These are phyloP conservation scores for Dissostichus mawsoni DNA, from an alignment of 2,113 vertebrate genomes.

Conservation along the genomic window DNA sequence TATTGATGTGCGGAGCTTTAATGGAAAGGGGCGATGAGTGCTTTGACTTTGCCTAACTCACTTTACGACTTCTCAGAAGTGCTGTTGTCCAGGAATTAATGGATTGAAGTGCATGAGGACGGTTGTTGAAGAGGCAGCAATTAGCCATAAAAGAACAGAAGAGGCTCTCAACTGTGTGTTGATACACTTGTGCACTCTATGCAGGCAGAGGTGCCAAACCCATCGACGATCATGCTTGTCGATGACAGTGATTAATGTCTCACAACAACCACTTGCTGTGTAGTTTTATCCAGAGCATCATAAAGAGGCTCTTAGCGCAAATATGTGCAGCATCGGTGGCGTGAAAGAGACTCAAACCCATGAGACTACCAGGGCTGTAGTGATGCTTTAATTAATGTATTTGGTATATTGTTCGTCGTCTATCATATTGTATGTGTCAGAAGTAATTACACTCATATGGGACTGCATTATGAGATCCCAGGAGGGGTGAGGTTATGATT, in stretches of 20 bases:
- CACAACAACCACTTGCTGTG: conserved; percentile 19
- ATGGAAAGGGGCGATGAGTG: conserved; percentile 73
- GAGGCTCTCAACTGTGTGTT: conserved; percentile 55
- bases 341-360: conserved; percentile 21
- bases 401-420: conserved; percentile 4
- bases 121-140: conserved; percentile 64
- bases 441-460: conserved; percentile 26
- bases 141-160: conserved; percentile 66
- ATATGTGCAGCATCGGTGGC: conserved; percentile 35
- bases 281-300: conserved; percentile 40
- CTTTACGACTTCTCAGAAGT: conserved; percentile 78
- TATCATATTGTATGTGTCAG: conserved; percentile 19
- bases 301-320: conserved; percentile 40
- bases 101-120: conserved; percentile 63
- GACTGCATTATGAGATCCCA: conserved; percentile 40
- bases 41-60: conserved; percentile 73
- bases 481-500: conserved; percentile 15
- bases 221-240: conserved; percentile 27
- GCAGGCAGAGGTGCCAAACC: conserved; percentile 43
- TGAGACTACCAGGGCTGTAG: conserved; percentile 3
- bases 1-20: conserved; percentile 72
- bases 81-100: conserved; percentile 73
- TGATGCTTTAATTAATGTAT: conserved; percentile 27
- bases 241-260: conserved; percentile 55
- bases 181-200: conserved; percentile 29